Evolutionary conservation across 2,113 vertebrate species (phyloP).

Genomic region (Bungarus multicinctus): DNA sequence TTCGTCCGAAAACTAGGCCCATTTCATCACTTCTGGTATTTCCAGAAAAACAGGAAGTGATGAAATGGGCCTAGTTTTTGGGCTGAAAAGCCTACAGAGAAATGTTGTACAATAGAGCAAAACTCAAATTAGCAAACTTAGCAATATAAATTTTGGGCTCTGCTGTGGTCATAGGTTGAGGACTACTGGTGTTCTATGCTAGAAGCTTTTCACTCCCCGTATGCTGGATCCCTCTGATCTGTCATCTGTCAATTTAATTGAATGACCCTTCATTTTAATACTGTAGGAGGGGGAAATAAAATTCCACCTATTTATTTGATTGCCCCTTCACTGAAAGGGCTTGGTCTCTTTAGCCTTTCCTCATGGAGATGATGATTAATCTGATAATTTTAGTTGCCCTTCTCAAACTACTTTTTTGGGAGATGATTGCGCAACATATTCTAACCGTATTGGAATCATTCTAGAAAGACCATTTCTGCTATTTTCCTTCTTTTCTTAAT

Average conservation of each 20-base stretch:
- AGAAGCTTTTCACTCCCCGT: background rate
- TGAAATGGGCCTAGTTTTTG: too few relatives aligned
- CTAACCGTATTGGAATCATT: background rate
- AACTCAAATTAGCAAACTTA: too few relatives aligned
- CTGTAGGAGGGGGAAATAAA: background rate
- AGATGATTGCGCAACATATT: background rate
- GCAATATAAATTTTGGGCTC: too few relatives aligned
- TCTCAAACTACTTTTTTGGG: background rate
- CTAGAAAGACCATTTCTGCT: background rate
- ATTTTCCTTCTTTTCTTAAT: background rate
- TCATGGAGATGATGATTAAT: background rate
- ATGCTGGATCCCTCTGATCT: background rate
- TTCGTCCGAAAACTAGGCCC: too few relatives aligned
- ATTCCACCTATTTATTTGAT: background rate
- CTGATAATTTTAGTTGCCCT: conserved; percentile 14
- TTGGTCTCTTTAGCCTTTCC: background rate
- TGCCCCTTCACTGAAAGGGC: background rate
- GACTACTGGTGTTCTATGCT: too few relatives aligned
- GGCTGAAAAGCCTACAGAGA: too few relatives aligned
- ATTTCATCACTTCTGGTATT: too few relatives aligned
- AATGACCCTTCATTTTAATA: background rate
- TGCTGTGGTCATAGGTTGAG: too few relatives aligned
- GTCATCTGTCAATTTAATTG: background rate
- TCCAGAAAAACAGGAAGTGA: too few relatives aligned
- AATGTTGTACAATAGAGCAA: too few relatives aligned